These are phyloP conservation scores for Clanis bilineata DNA, from an alignment of 2,888 invertebrate genomes.

Conservation along the genomic window DNA sequence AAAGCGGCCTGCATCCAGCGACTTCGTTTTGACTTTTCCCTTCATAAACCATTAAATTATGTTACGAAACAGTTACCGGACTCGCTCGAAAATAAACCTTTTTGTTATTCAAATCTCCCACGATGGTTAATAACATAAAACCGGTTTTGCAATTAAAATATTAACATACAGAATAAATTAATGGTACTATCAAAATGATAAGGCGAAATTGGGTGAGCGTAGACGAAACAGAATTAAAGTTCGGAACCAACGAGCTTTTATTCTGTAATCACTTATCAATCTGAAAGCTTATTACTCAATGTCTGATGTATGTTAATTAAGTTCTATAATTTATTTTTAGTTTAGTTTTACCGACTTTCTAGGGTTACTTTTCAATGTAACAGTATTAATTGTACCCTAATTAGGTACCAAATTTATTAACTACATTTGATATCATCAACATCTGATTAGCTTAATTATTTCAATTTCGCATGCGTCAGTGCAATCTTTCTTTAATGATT, in stretches of 20 bases:
- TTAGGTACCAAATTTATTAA: too few relatives aligned
- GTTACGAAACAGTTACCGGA: too few relatives aligned
- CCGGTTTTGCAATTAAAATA: slow-evolving; percentile 11
- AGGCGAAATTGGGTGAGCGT: background rate
- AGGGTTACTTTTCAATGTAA: too few relatives aligned
- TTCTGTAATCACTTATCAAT: slow-evolving; percentile 16
- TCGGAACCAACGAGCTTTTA: background rate
- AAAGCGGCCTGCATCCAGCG: too few relatives aligned
- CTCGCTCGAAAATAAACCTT: background rate
- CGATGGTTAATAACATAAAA: background rate
- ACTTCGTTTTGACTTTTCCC: too few relatives aligned
- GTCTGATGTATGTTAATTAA: slow-evolving; percentile 9
- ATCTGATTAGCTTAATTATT: too few relatives aligned
- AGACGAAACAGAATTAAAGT: background rate
- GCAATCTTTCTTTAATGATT: too few relatives aligned
- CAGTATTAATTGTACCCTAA: too few relatives aligned
- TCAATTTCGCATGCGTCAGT: too few relatives aligned
- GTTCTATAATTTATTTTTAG: background rate
- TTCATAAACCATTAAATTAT: too few relatives aligned
- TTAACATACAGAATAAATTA: slow-evolving; percentile 6
- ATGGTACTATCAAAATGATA: background rate
- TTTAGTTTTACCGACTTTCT: slow-evolving; percentile 14
- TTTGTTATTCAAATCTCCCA: background rate
- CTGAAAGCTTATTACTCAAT: slow-evolving; percentile 17
- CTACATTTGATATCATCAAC: too few relatives aligned